Evolutionary conservation across 2,797 vertebrate species (phyloP).

Genomic region (Numenius phaeopus): DNA sequence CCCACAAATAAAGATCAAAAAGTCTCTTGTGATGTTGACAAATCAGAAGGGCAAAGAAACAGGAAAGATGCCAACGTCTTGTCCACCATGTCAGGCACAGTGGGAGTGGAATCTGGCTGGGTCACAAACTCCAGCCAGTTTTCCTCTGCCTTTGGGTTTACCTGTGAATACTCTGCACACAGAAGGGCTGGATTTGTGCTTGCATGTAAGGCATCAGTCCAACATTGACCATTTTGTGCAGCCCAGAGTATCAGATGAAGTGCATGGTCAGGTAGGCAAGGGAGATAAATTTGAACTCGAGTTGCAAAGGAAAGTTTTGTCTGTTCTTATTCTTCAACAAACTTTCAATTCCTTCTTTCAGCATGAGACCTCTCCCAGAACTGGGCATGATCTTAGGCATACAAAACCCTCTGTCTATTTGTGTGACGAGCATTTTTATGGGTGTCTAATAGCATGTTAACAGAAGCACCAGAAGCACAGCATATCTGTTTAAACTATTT

Average conservation of each 20-base stretch:
- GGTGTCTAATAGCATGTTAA: not conserved
- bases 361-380: not conserved
- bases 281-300: not conserved
- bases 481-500: conserved; percentile 14
- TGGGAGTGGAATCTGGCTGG: not conserved
- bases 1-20: not conserved
- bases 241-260: not conserved
- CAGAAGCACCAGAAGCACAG: not conserved
- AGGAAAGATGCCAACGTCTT: not conserved
- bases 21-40: not conserved
- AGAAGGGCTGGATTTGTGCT: not conserved
- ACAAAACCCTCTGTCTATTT: not conserved
- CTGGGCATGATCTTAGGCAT: not conserved
- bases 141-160: not conserved
- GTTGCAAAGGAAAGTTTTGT: not conserved
- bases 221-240: not conserved
- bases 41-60: not conserved
- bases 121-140: not conserved
- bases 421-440: not conserved
- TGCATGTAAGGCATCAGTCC: not conserved
- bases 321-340: not conserved
- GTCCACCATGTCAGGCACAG: not conserved
- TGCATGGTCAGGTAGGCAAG: rapidly evolving
- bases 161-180: not conserved
- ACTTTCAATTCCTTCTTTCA: not conserved